These are phyloP conservation scores for Cantharis nigra DNA, from an alignment of 2,888 invertebrate species.

Conservation along the genomic window DNA sequence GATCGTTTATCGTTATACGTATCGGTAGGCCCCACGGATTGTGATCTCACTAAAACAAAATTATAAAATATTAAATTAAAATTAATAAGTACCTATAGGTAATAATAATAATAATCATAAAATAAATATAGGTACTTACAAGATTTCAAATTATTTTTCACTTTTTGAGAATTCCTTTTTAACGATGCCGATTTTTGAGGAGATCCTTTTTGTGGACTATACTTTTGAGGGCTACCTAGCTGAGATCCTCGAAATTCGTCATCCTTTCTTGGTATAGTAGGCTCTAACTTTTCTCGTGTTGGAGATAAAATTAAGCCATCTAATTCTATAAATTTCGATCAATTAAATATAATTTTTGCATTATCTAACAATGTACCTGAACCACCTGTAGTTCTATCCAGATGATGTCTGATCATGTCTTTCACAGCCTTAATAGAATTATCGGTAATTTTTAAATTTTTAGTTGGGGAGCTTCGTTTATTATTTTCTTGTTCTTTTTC, in stretches of 20 bases:
- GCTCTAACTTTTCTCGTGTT: conserved; percentile 73
- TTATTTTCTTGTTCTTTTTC: conserved; percentile 86
- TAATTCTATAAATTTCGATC: conserved; percentile 52
- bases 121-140: conserved; percentile 43
- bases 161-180: conserved; percentile 60
- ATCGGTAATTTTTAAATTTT: conserved; percentile 58
- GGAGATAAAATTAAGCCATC: conserved; percentile 73
- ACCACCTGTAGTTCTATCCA: conserved; percentile 71
- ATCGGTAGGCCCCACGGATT: conserved; percentile 70
- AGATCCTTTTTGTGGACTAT: conserved; percentile 65
- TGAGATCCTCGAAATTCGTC: conserved; percentile 59
- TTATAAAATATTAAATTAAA: no score
- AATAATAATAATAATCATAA: no score
- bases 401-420: conserved; percentile 72
- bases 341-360: neutral
- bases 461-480: conserved; percentile 76
- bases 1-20: conserved; percentile 69
- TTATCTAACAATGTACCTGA: conserved; percentile 55
- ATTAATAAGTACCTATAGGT: no score
- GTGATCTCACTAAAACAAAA: conserved; percentile 62
- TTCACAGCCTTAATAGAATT: conserved; percentile 60
- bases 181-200: conserved; percentile 55
- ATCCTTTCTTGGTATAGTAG: conserved; percentile 64
- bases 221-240: conserved; percentile 58
- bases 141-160: conserved; percentile 61